Conservation (phyloP, 1,140 invertebrate genomes). For the Leptinotarsa undecemlineata region DNA sequence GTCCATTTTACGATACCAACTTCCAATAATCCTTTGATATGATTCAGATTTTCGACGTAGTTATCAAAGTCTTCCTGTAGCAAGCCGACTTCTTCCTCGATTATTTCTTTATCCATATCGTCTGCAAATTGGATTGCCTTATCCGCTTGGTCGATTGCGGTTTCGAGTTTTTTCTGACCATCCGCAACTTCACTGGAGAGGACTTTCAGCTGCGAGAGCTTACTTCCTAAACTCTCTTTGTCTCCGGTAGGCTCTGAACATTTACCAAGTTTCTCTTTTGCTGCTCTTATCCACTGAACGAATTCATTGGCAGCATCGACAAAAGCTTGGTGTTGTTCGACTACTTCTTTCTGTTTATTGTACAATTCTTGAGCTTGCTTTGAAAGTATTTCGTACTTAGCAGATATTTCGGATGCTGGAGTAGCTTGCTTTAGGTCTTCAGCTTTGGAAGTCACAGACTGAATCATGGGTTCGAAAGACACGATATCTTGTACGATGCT, state of each 20-base stretch:
- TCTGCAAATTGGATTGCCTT: conserved; percentile 80
- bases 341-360: conserved; percentile 87
- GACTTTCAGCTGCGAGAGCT: conserved; percentile 83
- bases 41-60: conserved; percentile 76
- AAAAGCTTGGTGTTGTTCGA: conserved; percentile 87
- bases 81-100: conserved; percentile 87
- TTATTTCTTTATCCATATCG: conserved; percentile 85
- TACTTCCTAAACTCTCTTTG: conserved; percentile 83
- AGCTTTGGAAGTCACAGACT: conserved; percentile 88
- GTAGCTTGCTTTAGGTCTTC: conserved; percentile 84
- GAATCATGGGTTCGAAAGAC: conserved; percentile 93
- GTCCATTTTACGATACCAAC: conserved; percentile 92
- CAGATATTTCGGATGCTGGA: conserved; percentile 85
- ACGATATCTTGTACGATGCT: conserved; percentile 94
- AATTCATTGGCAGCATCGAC: conserved; percentile 91
- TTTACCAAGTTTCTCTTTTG: conserved; percentile 88
- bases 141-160: conserved; percentile 79
- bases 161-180: conserved; percentile 80
- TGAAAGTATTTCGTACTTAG: conserved; percentile 86
- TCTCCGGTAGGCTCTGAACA: conserved; percentile 93
- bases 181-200: conserved; percentile 79
- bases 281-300: conserved; percentile 85
- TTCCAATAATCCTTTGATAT: conserved; percentile 83
- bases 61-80: conserved; percentile 87
- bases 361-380: conserved; percentile 88